A percentile compares a stretch with the other conserved stretches of the same genome.
Evolutionary conservation across 2,113 vertebrate genomes (phyloP).

Genomic region (Mastomys natalensis): DNA sequence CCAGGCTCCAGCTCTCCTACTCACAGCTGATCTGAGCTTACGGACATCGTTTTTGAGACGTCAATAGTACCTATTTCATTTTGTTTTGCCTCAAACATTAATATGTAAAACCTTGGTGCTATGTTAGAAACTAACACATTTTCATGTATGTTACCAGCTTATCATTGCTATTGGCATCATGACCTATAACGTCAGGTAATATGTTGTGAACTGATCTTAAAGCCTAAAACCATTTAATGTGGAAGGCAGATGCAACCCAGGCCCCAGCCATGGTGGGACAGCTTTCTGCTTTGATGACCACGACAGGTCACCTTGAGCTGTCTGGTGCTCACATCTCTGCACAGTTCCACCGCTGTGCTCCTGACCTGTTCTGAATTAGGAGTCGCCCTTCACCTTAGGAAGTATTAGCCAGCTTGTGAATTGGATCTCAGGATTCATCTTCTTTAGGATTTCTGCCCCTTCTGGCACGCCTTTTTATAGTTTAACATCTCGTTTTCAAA

Average conservation of each 20-base stretch:
- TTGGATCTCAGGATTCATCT: not conserved
- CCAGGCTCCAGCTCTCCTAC: no score
- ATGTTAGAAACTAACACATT: not conserved
- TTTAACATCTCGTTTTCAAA: not conserved
- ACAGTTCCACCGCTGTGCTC: not conserved
- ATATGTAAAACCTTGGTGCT: not conserved
- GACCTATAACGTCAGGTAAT: no score
- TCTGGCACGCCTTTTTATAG: not conserved
- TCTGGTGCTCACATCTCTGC: not conserved
- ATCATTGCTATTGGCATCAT: not conserved
- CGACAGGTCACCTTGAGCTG: not conserved
- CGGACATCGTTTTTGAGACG: not conserved
- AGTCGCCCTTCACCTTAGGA: not conserved
- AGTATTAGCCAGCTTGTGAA: not conserved
- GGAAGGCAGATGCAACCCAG: not conserved
- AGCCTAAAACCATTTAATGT: not conserved
- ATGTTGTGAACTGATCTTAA: not conserved
- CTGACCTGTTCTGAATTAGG: not conserved
- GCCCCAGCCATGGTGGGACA: not conserved
- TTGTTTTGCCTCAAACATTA: not conserved
- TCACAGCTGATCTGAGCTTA: not conserved
- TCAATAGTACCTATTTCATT: not conserved
- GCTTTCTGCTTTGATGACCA: not conserved
- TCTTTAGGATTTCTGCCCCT: not conserved
- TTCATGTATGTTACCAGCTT: not conserved